Evolutionary conservation across 2,113 vertebrate genomes (phyloP).

Genomic region (Nansenia antarctica): DNA sequence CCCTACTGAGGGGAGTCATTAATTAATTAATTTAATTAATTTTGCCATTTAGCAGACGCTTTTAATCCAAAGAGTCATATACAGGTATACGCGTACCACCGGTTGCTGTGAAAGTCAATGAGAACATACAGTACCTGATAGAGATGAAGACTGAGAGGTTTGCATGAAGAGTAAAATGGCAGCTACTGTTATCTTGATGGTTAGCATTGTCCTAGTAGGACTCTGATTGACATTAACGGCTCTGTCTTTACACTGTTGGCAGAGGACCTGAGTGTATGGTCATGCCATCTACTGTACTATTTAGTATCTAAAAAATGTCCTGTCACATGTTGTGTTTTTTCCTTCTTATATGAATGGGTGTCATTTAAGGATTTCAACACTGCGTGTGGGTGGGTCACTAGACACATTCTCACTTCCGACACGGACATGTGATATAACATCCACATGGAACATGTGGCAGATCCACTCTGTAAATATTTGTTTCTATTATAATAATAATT

Average conservation of each 20-base stretch:
- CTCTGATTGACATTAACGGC: slow-evolving; percentile 44
- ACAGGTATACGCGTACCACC: too few species aligned
- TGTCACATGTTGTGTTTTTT: not conserved
- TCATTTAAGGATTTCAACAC: slow-evolving; percentile 55
- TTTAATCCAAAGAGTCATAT: too few species aligned
- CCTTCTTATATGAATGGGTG: slow-evolving; percentile 32
- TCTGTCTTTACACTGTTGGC: slow-evolving; percentile 51
- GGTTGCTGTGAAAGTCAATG: too few species aligned
- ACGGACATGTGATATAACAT: too few species aligned
- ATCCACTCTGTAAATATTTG: too few species aligned
- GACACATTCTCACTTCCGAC: too few species aligned
- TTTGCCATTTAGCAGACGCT: too few species aligned
- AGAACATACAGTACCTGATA: slow-evolving; percentile 45
- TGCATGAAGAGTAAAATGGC: slow-evolving; percentile 51
- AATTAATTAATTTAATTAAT: too few species aligned
- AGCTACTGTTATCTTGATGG: slow-evolving; percentile 47
- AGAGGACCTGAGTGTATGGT: slow-evolving; percentile 39
- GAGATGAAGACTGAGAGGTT: slow-evolving; percentile 21
- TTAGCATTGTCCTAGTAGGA: slow-evolving; percentile 50
- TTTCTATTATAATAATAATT: too few species aligned
- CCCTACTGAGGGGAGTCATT: not conserved
- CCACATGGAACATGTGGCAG: too few species aligned
- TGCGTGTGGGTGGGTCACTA: too few species aligned
- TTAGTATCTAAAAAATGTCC: slow-evolving; percentile 39
- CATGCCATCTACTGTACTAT: slow-evolving; percentile 53